A percentile compares a stretch with the other conserved stretches of the same genome.
These are phyloP conservation scores for Malurus elegans DNA, from an alignment of 2,113 vertebrate genomes.

Conservation along the genomic window DNA sequence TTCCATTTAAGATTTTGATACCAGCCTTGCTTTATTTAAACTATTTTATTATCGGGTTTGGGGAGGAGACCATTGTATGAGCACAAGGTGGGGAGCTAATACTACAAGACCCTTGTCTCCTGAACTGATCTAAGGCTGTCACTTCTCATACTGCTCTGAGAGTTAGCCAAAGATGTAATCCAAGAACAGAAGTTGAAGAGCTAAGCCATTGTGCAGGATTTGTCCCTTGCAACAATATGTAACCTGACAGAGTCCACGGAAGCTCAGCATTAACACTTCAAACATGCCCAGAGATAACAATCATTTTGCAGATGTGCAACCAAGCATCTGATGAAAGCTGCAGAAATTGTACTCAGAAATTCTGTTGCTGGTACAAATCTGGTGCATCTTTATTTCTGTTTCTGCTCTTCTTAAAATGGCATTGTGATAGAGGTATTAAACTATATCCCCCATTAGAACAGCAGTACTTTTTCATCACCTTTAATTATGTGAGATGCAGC, in stretches of 20 bases:
- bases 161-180: not conserved
- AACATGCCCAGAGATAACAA: constrained; percentile 40
- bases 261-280: not conserved
- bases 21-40: not conserved
- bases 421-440: not conserved
- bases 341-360: not conserved
- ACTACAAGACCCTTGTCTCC: not conserved
- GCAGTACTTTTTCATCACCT: constrained; percentile 32
- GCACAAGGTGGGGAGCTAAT: not conserved
- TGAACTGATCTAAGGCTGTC: not conserved
- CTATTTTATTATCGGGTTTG: not conserved
- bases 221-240: not conserved
- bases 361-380: not conserved
- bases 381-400: not conserved
- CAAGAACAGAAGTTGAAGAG: not conserved
- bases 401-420: not conserved
- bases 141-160: not conserved
- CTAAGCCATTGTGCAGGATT: not conserved
- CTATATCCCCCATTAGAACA: not conserved
- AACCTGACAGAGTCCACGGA: not conserved
- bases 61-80: not conserved
- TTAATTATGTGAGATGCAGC: constrained; percentile 47
- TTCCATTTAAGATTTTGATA: not conserved
- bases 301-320: not conserved
- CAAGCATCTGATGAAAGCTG: constrained; percentile 24